Percentiles rank a stretch among this genome's conserved stretches.
Conservation (phyloP, 2,113 vertebrate genomes). For the Otocyon megalotis region DNA sequence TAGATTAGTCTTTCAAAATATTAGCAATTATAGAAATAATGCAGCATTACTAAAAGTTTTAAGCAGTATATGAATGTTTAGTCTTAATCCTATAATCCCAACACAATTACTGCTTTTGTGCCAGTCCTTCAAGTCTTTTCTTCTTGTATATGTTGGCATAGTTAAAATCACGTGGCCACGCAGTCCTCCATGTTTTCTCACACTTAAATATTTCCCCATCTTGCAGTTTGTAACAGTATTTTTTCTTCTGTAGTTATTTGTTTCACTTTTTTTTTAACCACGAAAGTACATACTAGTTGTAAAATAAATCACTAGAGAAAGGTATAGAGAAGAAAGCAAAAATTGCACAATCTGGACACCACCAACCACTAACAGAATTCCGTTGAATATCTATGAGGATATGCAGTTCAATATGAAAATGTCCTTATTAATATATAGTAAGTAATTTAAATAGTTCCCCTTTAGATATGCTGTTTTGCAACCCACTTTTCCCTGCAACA, state of each 20-base stretch:
- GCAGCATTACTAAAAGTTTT: background rate
- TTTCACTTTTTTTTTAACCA: background rate
- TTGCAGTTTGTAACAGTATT: background rate
- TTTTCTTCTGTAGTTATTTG: background rate
- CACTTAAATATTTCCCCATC: background rate
- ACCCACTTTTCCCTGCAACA: background rate
- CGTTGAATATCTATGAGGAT: background rate
- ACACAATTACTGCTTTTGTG: background rate
- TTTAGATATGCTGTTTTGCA: background rate
- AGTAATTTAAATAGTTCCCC: background rate
- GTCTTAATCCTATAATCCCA: background rate
- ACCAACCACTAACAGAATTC: background rate
- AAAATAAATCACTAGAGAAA: slow-evolving; percentile 24
- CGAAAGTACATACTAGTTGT: background rate
- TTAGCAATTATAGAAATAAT: slow-evolving; percentile 24
- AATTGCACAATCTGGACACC: background rate
- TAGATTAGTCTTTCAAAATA: background rate
- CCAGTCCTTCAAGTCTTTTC: background rate
- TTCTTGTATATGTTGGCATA: background rate
- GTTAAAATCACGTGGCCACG: background rate
- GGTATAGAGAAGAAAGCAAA: background rate
- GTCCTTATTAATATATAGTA: background rate
- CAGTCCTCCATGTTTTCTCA: background rate
- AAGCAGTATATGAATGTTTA: background rate
- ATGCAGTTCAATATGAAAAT: background rate